phyloP scores from a whole-genome alignment of 2,888 invertebrate genomes.

The Melanchra persicariae region DNA sequence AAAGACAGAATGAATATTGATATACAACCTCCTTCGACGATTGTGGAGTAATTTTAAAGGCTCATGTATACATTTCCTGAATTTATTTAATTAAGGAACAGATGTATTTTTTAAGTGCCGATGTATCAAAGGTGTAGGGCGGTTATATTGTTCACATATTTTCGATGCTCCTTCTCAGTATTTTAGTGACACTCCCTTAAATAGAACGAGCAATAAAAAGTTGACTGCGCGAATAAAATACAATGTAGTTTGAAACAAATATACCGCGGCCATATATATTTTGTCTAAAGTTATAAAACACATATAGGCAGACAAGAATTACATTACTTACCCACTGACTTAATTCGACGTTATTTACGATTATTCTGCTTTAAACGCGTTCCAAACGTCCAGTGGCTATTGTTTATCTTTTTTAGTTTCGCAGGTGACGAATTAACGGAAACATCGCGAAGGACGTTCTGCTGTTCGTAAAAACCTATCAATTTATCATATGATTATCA shows the following conservation, averaged over 20 bases:
- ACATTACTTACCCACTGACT: conserved; percentile 61
- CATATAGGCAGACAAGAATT: conserved; percentile 48
- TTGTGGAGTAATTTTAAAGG: conserved; percentile 73
- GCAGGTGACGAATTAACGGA: conserved; percentile 65
- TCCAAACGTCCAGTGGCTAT: conserved; percentile 46
- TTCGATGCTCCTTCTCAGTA: conserved; percentile 37
- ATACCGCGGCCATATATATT: conserved; percentile 41
- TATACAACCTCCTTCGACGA: conserved; percentile 66
- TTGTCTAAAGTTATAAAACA: conserved; percentile 48
- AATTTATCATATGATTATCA: conserved; percentile 58
- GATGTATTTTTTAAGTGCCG: conserved; percentile 61
- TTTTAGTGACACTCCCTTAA: conserved; percentile 47
- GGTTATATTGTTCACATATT: conserved; percentile 44
- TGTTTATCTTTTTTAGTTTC: conserved; percentile 59
- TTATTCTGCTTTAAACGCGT: conserved; percentile 60
- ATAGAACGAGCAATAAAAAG: conserved; percentile 50
- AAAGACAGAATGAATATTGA: conserved; percentile 73
- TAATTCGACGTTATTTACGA: conserved; percentile 65
- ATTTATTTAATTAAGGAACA: conserved; percentile 71
- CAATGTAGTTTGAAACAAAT: conserved; percentile 57
- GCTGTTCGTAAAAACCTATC: conserved; percentile 41
- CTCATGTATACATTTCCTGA: conserved; percentile 69
- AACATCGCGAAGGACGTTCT: conserved; percentile 51
- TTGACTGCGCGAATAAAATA: conserved; percentile 47
- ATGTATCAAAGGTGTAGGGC: conserved; percentile 34